These are phyloP conservation scores for Megathymus violae DNA, from an alignment of 1,140 invertebrate species.

Conservation along the genomic window DNA sequence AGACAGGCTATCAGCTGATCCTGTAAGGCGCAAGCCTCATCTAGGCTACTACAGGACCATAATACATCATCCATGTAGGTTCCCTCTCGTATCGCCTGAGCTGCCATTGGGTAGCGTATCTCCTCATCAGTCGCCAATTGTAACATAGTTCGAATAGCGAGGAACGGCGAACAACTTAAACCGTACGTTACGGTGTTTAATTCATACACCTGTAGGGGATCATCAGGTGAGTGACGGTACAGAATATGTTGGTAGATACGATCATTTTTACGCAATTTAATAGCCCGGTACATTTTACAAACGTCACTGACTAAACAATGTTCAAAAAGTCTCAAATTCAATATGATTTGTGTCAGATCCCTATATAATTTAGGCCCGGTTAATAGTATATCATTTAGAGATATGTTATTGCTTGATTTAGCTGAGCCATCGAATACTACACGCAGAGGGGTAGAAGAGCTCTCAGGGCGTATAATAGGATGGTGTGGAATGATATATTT, in stretches of 20 bases:
- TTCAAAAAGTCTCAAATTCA: constrained; percentile 10
- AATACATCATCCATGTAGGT: constrained; percentile 10
- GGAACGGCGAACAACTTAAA: constrained; percentile 5
- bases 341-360: constrained; percentile 6
- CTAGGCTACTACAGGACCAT: constrained; percentile 6
- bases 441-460: constrained; percentile 6
- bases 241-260: constrained; percentile 17
- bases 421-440: constrained; percentile 14
- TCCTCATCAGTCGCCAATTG: constrained; percentile 4
- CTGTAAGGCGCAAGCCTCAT: constrained; percentile 17
- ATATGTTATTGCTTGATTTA: constrained; percentile 8
- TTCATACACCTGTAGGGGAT: constrained; percentile 7
- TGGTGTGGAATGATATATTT: constrained; percentile 17
- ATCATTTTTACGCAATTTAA: constrained; percentile 6
- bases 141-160: constrained; percentile 4
- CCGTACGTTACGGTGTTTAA: constrained; percentile 13
- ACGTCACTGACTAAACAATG: constrained; percentile 8
- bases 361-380: constrained; percentile 8
- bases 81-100: neutral
- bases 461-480: neutral
- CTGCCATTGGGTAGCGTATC: constrained; percentile 4
- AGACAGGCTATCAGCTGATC: constrained; percentile 6
- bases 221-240: constrained; percentile 1
- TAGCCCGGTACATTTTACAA: constrained; percentile 20
- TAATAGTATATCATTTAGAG: constrained; percentile 14